Percentiles rank a stretch among this genome's conserved stretches.
Conservation (phyloP, 1,140 invertebrate species). For the Choristoneura fumiferana region DNA sequence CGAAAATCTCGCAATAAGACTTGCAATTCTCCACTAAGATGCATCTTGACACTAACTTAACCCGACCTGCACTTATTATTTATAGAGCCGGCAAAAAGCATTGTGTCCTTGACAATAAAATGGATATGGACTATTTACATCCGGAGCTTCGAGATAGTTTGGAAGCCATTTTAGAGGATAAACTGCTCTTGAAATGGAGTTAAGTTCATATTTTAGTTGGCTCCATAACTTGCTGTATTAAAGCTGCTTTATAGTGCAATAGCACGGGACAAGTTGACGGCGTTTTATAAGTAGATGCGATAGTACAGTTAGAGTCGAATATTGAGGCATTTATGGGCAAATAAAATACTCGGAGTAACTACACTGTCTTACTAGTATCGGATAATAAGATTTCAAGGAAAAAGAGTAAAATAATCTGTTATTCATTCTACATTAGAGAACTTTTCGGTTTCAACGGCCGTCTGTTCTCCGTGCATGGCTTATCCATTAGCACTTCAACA, state of each 20-base stretch:
- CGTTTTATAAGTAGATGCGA: too few relatives aligned
- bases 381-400: too few relatives aligned
- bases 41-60: conserved; percentile 4
- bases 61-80: conserved; percentile 10
- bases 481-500: too few relatives aligned
- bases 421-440: too few relatives aligned
- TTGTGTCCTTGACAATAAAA: conserved; percentile 17
- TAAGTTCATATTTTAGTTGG: conserved; percentile 15
- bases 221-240: not conserved
- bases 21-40: not conserved
- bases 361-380: too few relatives aligned
- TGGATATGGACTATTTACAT: conserved; percentile 17
- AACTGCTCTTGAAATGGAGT: conserved; percentile 8
- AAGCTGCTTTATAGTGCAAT: conserved; percentile 4
- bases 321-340: too few relatives aligned
- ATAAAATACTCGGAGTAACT: too few relatives aligned
- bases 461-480: too few relatives aligned
- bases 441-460: too few relatives aligned
- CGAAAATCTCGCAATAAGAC: not conserved
- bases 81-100: not conserved
- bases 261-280: too few relatives aligned
- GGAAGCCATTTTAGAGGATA: conserved; percentile 17
- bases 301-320: too few relatives aligned
- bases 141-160: not conserved
- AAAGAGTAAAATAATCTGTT: too few relatives aligned